Conservation (phyloP, 2,888 invertebrate species). For the Pristionchus japonicus region DNA sequence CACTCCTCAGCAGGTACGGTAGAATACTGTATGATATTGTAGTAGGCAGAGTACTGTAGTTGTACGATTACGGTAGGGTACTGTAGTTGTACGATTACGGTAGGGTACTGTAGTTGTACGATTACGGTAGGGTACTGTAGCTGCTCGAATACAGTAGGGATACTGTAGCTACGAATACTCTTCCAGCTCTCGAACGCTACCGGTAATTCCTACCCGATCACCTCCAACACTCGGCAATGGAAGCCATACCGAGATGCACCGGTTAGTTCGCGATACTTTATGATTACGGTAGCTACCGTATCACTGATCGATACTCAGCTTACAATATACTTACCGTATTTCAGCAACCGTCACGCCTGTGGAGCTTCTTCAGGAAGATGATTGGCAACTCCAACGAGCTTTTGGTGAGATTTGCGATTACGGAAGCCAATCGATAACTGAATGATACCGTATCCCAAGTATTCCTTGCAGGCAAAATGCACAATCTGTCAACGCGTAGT, state of each 20-base stretch:
- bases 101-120: too few species aligned
- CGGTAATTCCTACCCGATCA: not conserved
- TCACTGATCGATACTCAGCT: too few species aligned
- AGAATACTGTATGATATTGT: not conserved
- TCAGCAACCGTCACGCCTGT: not conserved
- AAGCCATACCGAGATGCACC: not conserved
- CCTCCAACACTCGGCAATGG: not conserved
- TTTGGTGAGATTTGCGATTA: not conserved
- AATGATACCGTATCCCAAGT: not conserved
- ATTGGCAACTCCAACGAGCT: not conserved
- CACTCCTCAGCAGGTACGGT: not conserved
- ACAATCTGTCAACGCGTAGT: not conserved
- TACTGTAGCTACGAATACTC: too few species aligned
- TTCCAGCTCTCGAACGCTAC: slow-evolving; percentile 1
- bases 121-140: not conserved
- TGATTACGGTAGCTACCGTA: not conserved
- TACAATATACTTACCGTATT: not conserved
- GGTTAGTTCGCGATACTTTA: not conserved
- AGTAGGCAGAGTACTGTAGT: too few species aligned
- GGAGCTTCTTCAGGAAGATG: slow-evolving; percentile 7
- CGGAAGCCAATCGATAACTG: not conserved
- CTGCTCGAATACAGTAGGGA: not conserved
- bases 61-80: not conserved
- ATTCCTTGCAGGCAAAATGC: slow-evolving; percentile 23
- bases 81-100: too few species aligned